phyloP scores from a whole-genome alignment of 2,888 invertebrate genomes.

The Coelopa pilipes region DNA sequence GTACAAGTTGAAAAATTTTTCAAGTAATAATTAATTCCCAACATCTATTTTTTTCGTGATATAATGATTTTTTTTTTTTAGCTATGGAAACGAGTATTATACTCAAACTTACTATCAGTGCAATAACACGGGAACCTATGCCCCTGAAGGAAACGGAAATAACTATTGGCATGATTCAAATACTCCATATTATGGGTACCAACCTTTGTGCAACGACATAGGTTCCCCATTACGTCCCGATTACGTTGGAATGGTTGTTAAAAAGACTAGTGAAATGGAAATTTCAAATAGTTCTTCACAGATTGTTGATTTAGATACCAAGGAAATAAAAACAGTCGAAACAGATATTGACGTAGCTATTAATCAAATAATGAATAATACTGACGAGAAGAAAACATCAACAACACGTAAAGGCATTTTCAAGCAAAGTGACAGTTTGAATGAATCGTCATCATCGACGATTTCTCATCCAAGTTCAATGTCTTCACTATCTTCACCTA shows the following conservation, averaged over 20 bases:
- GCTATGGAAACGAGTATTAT: constrained; percentile 32
- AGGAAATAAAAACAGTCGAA: constrained; percentile 66
- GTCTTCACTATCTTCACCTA: not conserved
- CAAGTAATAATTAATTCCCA: no score
- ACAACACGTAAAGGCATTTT: constrained; percentile 34
- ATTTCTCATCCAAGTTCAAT: not conserved
- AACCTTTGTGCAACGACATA: constrained; percentile 36
- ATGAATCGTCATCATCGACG: not conserved
- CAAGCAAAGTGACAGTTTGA: constrained; percentile 39
- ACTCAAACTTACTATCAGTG: constrained; percentile 49
- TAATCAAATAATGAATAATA: constrained; percentile 23
- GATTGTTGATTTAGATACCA: constrained; percentile 65
- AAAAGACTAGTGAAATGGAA: constrained; percentile 52
- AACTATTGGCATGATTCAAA: constrained; percentile 55
- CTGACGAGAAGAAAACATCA: constrained; percentile 37
- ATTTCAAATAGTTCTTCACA: constrained; percentile 59
- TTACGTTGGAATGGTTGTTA: constrained; percentile 58
- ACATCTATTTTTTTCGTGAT: no score
- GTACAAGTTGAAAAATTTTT: no score
- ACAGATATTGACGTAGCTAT: constrained; percentile 53
- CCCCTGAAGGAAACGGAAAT: constrained; percentile 47
- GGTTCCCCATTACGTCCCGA: constrained; percentile 53
- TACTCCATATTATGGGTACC: constrained; percentile 45
- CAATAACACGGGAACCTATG: constrained; percentile 41
- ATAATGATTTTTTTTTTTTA: constrained; percentile 19